These are phyloP conservation scores for Myoxocephalus aenaeus DNA, from an alignment of 2,797 vertebrate species.

Conservation along the genomic window DNA sequence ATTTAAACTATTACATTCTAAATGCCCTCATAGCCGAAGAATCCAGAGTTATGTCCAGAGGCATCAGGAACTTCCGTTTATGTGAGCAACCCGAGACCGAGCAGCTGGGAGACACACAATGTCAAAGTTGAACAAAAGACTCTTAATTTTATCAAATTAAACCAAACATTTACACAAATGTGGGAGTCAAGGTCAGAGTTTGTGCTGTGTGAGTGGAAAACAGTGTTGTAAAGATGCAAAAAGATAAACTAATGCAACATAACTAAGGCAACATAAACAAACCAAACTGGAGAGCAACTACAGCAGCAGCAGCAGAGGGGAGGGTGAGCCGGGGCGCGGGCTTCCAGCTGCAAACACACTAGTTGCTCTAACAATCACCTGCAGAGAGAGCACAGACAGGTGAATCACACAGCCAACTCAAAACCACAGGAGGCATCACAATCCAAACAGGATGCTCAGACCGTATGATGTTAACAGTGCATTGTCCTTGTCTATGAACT, in stretches of 20 bases:
- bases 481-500: background rate
- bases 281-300: background rate
- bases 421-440: background rate
- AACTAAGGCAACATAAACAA: background rate
- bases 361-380: background rate
- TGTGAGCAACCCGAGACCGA: background rate
- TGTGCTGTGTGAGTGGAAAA: background rate
- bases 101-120: background rate
- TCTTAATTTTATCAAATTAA: too few species aligned
- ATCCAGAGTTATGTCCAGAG: background rate
- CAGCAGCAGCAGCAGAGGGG: too few species aligned
- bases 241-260: background rate
- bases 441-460: background rate
- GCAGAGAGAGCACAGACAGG: background rate
- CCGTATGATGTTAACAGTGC: background rate
- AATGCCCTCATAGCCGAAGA: background rate
- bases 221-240: background rate
- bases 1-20: background rate
- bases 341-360: background rate
- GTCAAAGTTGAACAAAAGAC: background rate
- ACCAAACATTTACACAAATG: background rate
- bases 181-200: background rate
- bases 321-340: too few species aligned
- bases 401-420: background rate
- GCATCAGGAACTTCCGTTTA: background rate